Base-by-base conservation (phyloP, 64 coral and sea anemone species). In the Porites lutea region DNA sequence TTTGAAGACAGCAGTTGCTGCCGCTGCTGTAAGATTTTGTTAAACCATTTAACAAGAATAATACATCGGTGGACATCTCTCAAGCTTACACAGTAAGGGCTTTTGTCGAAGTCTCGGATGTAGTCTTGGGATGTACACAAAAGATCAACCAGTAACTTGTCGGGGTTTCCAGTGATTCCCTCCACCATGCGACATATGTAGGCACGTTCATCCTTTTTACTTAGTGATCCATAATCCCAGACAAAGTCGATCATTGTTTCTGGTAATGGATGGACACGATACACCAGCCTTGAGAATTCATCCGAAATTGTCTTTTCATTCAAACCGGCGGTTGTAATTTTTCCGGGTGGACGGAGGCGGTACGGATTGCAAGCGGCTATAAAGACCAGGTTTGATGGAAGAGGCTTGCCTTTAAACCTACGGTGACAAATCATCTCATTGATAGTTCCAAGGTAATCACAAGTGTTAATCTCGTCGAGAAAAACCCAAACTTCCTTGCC, bases 231-330 rank as follows among this genome's bases (percentile, higher is more conserved):
- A 80, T 96, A 96, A 51, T 96, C 95, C 95, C 95, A 96, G 1
- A 96, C 95, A 75, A 93, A 96, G 79, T 96, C 95, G 45, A 93
- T 89, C 95, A 96, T 96, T n/a, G 95, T 92, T 82, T 96, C 95
- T 5, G 95, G 95, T 37, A 96, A 15, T 44, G 91, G 95, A 74
- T 96, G 95, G 4, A 96, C 91, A n/a, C 95, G 81, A 50, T 96
- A 96, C 8, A 93, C 95, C 71, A 93, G 72, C 44, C 93, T 89
- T 19, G 95, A 96, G 64, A 87, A 96, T 67, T 96, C 91, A 52
- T 96, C 95, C 12, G 75, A 74, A 48, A 60, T 85, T 48, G 71
- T 95, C 52, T 95, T 95, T 18, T 79, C 93, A 85, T 71, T 95
- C 2, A 95, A 52, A 27, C 93, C 93, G 52, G 93, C 93, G 18